A percentile compares a stretch with the other conserved stretches of the same genome.
Evolutionary conservation across 2,888 invertebrate genomes (phyloP).

Genomic region (Lasioglossum calceatum): DNA sequence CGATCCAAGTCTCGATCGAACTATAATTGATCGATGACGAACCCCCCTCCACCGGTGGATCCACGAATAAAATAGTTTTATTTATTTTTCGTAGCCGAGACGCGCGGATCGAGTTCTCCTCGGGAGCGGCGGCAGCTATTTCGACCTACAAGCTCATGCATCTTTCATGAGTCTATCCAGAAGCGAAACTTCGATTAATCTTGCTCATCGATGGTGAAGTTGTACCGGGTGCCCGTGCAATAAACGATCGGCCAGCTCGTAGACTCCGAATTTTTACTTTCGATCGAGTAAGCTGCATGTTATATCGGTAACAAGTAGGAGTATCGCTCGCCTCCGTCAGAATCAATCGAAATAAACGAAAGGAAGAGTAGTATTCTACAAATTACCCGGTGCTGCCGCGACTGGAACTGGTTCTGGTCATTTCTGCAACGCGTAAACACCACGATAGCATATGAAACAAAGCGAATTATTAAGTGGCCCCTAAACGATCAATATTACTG

Average conservation of each 20-base stretch:
- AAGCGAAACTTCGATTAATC: conserved; percentile 1
- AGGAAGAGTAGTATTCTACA: background rate
- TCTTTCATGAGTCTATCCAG: conserved; percentile 8
- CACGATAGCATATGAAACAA: background rate
- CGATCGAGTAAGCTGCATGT: background rate
- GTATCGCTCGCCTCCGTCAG: background rate
- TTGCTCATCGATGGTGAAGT: background rate
- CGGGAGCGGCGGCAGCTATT: background rate
- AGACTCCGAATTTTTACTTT: background rate
- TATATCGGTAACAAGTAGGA: background rate
- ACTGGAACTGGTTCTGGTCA: background rate
- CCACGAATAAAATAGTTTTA: background rate
- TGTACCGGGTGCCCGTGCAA: background rate
- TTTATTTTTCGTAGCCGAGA: background rate
- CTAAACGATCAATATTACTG: too few relatives aligned
- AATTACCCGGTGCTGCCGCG: background rate
- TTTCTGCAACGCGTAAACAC: background rate
- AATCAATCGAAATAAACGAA: background rate
- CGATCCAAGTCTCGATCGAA: background rate
- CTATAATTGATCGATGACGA: conserved; percentile 8
- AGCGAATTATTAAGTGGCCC: background rate
- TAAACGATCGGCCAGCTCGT: background rate
- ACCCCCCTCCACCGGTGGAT: background rate
- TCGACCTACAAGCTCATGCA: background rate
- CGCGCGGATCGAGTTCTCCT: background rate